These are phyloP conservation scores for Himalopsyche japonica DNA, from an alignment of 2,888 invertebrate genomes.

Conservation along the genomic window DNA sequence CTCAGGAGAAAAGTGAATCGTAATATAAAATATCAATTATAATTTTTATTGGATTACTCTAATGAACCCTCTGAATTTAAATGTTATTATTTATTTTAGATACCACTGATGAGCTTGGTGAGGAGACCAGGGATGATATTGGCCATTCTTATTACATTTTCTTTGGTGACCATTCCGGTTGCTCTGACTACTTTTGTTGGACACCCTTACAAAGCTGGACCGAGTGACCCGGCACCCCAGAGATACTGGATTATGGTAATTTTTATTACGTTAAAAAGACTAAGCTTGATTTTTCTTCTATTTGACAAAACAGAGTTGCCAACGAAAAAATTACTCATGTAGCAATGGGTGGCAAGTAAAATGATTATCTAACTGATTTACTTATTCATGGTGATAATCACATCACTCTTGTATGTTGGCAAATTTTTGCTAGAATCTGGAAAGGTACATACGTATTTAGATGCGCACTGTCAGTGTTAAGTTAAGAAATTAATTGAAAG, in stretches of 20 bases:
- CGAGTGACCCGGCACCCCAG: slow-evolving; percentile 50
- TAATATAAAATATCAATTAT: background rate
- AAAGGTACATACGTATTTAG: no score
- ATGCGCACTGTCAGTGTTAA: no score
- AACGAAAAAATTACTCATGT: no score
- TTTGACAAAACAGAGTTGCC: no score
- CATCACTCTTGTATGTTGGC: no score
- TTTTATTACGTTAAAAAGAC: no score
- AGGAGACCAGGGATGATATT: slow-evolving; percentile 44
- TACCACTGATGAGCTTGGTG: slow-evolving; percentile 44
- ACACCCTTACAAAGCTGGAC: slow-evolving; percentile 59
- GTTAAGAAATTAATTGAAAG: no score
- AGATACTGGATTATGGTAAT: slow-evolving; percentile 56
- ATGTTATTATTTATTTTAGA: slow-evolving; percentile 22
- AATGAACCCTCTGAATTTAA: slow-evolving; percentile 41
- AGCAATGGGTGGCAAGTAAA: background rate
- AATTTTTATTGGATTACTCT: slow-evolving; percentile 40
- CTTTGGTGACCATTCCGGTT: slow-evolving; percentile 44
- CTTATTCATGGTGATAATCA: background rate
- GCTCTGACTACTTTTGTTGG: slow-evolving; percentile 54
- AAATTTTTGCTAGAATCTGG: no score
- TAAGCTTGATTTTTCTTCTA: no score
- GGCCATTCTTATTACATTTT: slow-evolving; percentile 43
- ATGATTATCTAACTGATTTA: no score
- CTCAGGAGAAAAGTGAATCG: background rate